Base-by-base conservation (phyloP, 2,113 vertebrate genomes). In the Zapus hudsonius region DNA sequence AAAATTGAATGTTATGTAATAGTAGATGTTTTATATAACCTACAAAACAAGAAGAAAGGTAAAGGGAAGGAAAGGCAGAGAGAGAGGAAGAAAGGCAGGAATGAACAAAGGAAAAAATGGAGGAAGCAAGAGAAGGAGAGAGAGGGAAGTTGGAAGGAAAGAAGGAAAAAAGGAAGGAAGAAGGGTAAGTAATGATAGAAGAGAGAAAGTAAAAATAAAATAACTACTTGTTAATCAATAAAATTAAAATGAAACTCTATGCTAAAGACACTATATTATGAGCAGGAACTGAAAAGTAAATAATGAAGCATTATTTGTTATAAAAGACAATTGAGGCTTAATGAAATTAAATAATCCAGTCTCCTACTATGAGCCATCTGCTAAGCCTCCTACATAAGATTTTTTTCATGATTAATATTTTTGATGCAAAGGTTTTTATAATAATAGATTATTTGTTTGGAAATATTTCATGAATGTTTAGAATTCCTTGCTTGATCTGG, bases 381-480 rank as follows among this genome's bases (percentile, higher is more conserved):
- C 80, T 88, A 55, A 4, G 38, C 72, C 72, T 90, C 44, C 91
- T 38, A 90, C 19, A 52, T 69, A 73, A n/a, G n/a, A 59, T 22
- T 57, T 38, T 74, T 55, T 20, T 19, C 55, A 90, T 23, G 78
- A 23, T 4, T 42, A 73, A 11, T 17, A 47, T 66, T 55, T 55
- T n/a, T 76, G 20, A 42, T 59, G 2, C 83, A 47, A 90, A 92
- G 29, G 13, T 19, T 5, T 52, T 88, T 33, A 84, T n/a, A 96
- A 90, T 92, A 22, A 91, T 29, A 82, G 84, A 94, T 92, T 22
- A 74, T 64, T 42, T 70, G 87, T 93, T 95, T 91, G 69, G 87
- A 40, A 67, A 42, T 74, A 27, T 78, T 93, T 92, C 20, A 17
- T 16, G 19, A 0, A 89, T 95, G 64, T 69, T 96, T 97, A 86